These are phyloP conservation scores for rat (Rattus norvegicus) DNA, from an alignment of 2,113 vertebrate species.

Conservation along the genomic window DNA sequence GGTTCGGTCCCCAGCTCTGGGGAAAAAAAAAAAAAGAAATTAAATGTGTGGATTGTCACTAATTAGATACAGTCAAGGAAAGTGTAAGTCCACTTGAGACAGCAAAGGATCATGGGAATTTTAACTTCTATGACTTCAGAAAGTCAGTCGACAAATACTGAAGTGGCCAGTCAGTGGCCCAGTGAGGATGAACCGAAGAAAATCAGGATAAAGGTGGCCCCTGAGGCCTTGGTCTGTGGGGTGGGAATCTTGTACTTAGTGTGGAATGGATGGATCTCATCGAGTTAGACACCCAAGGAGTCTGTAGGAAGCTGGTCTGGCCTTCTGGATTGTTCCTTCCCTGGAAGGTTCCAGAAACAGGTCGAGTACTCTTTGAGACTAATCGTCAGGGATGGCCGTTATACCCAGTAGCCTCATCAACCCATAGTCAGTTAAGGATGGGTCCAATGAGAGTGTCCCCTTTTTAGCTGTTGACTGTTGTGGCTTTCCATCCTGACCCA, in stretches of 20 bases:
- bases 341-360: background rate
- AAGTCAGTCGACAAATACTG: background rate
- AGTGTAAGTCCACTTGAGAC: background rate
- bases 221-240: too few relatives aligned
- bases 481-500: background rate
- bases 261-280: too few relatives aligned
- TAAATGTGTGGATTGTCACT: background rate
- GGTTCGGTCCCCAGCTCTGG: too few relatives aligned
- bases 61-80: background rate
- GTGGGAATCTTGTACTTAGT: background rate
- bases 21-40: too few relatives aligned
- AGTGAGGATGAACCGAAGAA: background rate
- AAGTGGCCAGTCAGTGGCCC: background rate
- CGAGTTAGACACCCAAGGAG: too few relatives aligned
- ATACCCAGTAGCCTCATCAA: too few relatives aligned
- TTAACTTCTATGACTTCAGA: background rate
- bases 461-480: background rate
- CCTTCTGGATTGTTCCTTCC: background rate
- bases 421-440: background rate
- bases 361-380: background rate
- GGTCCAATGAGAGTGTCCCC: background rate
- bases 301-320: background rate
- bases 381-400: background rate
- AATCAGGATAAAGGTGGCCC: background rate
- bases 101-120: background rate